These are phyloP conservation scores for Gadopsis bispinosus DNA, from an alignment of 2,797 vertebrate species.

Conservation along the genomic window DNA sequence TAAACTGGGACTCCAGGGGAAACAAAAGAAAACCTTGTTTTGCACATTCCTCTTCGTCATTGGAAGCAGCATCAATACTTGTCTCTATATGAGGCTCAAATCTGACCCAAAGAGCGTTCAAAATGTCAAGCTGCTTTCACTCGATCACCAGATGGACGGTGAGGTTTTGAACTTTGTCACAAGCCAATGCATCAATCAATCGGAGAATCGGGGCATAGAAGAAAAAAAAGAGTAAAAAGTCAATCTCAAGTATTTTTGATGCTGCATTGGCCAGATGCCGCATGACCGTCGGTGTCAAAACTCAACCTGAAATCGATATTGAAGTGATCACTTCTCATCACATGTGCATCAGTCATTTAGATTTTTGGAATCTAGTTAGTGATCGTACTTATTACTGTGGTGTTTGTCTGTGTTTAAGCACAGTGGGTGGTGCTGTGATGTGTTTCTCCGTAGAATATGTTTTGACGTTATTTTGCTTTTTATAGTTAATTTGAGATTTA, in stretches of 20 bases:
- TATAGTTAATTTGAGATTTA: neutral
- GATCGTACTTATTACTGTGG: neutral
- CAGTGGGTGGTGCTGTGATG: neutral
- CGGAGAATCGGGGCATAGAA: slow-evolving; percentile 45
- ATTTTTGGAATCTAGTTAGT: neutral
- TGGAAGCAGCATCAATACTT: slow-evolving; percentile 5
- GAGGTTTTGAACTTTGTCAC: slow-evolving; percentile 64
- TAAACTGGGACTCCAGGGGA: neutral
- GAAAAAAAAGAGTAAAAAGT: slow-evolving; percentile 11
- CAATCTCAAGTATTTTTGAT: slow-evolving; percentile 5
- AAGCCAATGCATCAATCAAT: slow-evolving; percentile 68
- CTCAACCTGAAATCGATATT: slow-evolving; percentile 33
- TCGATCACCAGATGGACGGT: slow-evolving; percentile 60
- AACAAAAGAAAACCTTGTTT: neutral
- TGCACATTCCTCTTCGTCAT: slow-evolving; percentile 6
- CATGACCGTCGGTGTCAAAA: slow-evolving; percentile 51
- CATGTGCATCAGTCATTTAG: neutral
- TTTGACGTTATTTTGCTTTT: neutral
- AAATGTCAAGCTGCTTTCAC: slow-evolving; percentile 55
- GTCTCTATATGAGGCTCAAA: neutral
- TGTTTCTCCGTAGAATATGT: neutral
- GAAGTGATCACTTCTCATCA: neutral
- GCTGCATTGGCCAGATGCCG: slow-evolving; percentile 61
- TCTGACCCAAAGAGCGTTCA: slow-evolving; percentile 26
- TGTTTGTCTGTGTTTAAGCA: too few species aligned